Evolutionary conservation across 2,113 vertebrate species (phyloP).

Genomic region (Tupaia tana): DNA sequence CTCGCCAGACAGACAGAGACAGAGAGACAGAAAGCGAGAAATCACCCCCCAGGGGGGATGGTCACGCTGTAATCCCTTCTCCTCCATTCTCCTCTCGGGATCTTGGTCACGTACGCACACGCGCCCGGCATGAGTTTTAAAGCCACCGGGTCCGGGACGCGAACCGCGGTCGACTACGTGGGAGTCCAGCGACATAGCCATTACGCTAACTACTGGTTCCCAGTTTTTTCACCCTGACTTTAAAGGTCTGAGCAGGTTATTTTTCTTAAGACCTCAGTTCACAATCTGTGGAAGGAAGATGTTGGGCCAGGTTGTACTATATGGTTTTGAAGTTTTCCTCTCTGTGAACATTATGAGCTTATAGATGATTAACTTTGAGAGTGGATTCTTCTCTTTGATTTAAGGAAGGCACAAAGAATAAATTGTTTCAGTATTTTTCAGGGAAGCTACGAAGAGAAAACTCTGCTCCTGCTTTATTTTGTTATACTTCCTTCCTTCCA

Average conservation of each 20-base stretch:
- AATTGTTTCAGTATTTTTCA: constrained; percentile 5
- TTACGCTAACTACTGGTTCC: too few species aligned
- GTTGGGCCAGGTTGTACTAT: not conserved
- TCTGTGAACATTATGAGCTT: not conserved
- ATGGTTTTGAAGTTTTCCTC: not conserved
- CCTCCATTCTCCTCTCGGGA: too few species aligned
- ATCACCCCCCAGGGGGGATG: too few species aligned
- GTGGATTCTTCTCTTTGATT: constrained; percentile 5
- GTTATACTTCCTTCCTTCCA: not conserved
- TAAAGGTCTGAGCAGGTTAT: not conserved
- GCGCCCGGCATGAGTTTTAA: too few species aligned
- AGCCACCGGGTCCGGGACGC: too few species aligned
- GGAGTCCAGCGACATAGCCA: too few species aligned
- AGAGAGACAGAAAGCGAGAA: too few species aligned
- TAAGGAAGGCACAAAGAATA: constrained; percentile 24
- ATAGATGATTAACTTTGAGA: constrained; percentile 15
- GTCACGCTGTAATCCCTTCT: too few species aligned
- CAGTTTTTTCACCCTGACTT: not conserved
- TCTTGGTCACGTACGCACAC: too few species aligned
- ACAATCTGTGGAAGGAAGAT: constrained; percentile 22
- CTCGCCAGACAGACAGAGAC: too few species aligned
- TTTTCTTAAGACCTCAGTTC: constrained; percentile 37
- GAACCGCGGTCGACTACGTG: too few species aligned
- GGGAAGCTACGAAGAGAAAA: not conserved
- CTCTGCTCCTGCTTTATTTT: not conserved